Base-by-base conservation (phyloP, 2,113 vertebrate genomes). In the Calypte anna region DNA sequence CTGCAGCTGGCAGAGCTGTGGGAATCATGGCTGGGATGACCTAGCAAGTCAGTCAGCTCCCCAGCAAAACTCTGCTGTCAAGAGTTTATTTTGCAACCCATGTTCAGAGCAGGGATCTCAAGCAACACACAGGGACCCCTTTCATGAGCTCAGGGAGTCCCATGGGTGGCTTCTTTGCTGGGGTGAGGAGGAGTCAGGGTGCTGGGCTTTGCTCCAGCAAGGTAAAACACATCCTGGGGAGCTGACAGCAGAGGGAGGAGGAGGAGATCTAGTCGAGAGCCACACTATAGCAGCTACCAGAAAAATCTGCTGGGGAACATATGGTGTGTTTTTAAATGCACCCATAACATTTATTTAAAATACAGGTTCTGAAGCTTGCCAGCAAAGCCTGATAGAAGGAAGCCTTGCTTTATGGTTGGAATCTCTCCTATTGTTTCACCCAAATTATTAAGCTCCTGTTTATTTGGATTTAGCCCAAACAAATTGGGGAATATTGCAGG, bases 311-410 rank as follows among this genome's bases (percentile, higher is more conserved):
- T 0, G 54, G 50, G 81, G 94, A 97, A 81, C 93, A 96, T 95
- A 95, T 94, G 95, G 91, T 78, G 91, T 94, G 90, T 44, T 90
- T 94, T 93, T 57, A 72, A 95, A 86, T 75, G 90, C 80, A 90
- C 76, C 76, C 95, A 82, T 91, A 96, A 93, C 91, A 83, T 96
- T 94, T 95, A 90, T 96, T 96, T 96, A 91, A 97, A 95, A 91
- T 95, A 93, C 80, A 84, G 80, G 57, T 77, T 90, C 36, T 82
- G 46, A 90, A 78, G 73, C 86, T 88, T 88, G 88, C 90, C 90
- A 86, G 92, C 82, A 93, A 63, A 96, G 76, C 94, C 72, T n/a
- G 59, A 88, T 8, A n/a, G 57, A 36, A 93, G 73, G 44, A 84
- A 89, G 90, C 21, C 76, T 90, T 57, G 21, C 93, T 81, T 80